Evolutionary conservation across 2,797 vertebrate species (phyloP), one percentile per base, ranked within the genome.

Genomic region (Danio albolineatus): DNA sequence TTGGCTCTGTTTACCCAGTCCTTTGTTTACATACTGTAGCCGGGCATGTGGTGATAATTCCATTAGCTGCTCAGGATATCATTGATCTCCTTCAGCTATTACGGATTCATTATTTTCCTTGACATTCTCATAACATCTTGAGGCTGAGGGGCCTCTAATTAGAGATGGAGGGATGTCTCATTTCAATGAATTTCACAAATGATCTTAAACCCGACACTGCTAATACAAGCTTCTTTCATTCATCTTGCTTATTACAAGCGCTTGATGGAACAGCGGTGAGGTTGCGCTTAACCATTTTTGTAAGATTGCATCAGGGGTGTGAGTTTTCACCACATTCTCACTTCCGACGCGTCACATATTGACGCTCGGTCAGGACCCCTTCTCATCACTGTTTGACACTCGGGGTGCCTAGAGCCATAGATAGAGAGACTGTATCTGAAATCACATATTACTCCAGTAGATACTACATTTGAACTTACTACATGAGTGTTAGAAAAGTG

Each of bases 21-120:
- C 28, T 77, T 73, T 79, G 84, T 82, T 82, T 78, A 73, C 61
- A 44, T 78, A 60, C 66, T 69, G 65, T 80, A 21, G 48, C 61
- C 81, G 71, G 56, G 72, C 44, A 70, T 65, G 76, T 51, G 73
- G 77, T 73, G 66, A 82, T 85, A 76, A 80, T 85, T 85, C 85
- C 79, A 85, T 85, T 83, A 80, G 69, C 43, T 67, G 28, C 79
- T 80, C 77, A 80, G 72, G 73, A 76, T 65, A 74, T 79, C 74
- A 85, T 85, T 85, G 85, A 86, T 86, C 76, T 78, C 73, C 51
- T 65, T 71, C 54, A 69, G 53, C 79, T 73, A 84, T 84, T 51
- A 84, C 69, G 46, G 69, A 80, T 85, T 80, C 66, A 85, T 84
- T 84, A 85, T 81, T 82, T 81, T 62, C 53, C 36, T 28, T 53